Evolutionary conservation across 2,888 invertebrate genomes (phyloP), one percentile per base, ranked within the genome.

Genomic region (Rhabditoides inermis): DNA sequence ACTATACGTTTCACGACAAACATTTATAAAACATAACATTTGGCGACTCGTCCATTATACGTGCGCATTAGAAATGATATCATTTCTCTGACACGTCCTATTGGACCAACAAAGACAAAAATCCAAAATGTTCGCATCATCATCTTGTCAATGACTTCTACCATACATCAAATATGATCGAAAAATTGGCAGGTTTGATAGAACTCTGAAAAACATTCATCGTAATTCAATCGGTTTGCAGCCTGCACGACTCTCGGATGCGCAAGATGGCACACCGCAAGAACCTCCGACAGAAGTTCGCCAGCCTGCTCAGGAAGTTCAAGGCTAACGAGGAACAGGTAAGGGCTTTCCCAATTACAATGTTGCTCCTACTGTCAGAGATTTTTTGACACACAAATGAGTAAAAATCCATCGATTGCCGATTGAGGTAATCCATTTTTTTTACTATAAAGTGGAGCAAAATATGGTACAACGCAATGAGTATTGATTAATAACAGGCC

Each of bases 211-310:
- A 15, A 10, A n/a, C 40, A 37, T 2, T 3, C 18, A 22, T 28
- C 18, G 26, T n/a, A 39, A 32, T 20, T 36, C 48, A n/a, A 41
- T 20, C 32, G 32, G 15, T 32, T 32, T 39, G 10, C 18, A 39
- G 40, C 7, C 10, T 39, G 40, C 15, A 20, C n/a, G 40, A 18
- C n/a, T 7, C 10, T 18, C 40, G 10, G 32, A 32, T 12, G 40
- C n/a, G 22, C 7, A 39, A 39, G 40, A 10, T 39, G 10, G 40
- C 22, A 10, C 40, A 39, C 22, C 40, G 40, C 15, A 39, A 39
- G 45, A 95, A 95, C 80, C 82, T 95, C 75, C 95, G 94, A 79
- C 91, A 95, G 80, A 89, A 89, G 81, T 91, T 98, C 79, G 88
- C 91, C 61, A 89, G 92, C 47, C 81, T 98, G 68, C 81, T 98